Percentiles rank a stretch among this genome's conserved stretches.
These are phyloP conservation scores for Pelodytes ibericus DNA, from an alignment of 2,797 vertebrate species.

Conservation along the genomic window DNA sequence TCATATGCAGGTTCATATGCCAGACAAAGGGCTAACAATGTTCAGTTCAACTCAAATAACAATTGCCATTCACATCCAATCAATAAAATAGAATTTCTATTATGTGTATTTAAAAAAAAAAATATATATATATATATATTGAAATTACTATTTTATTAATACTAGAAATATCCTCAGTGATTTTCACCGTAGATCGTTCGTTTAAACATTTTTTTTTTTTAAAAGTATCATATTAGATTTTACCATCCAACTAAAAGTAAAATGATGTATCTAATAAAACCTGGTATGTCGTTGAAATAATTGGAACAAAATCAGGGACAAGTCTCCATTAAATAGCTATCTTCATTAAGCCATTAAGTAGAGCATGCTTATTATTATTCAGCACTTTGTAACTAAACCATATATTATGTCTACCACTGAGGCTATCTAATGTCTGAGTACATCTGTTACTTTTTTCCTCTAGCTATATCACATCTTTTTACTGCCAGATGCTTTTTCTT, in stretches of 20 bases:
- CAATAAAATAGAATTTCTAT: too few relatives aligned
- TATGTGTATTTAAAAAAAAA: too few relatives aligned
- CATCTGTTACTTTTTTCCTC: constrained; percentile 54
- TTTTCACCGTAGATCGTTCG: too few relatives aligned
- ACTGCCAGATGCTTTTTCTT: constrained; percentile 45
- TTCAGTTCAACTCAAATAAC: too few relatives aligned
- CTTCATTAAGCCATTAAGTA: constrained; percentile 56
- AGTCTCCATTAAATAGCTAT: constrained; percentile 43
- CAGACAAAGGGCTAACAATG: too few relatives aligned
- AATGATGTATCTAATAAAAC: constrained; percentile 8
- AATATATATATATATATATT: too few relatives aligned
- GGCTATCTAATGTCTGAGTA: constrained; percentile 43
- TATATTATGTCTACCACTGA: constrained; percentile 49
- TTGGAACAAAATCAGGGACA: constrained; percentile 25
- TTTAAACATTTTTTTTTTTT: too few relatives aligned
- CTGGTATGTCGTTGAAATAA: constrained; percentile 29
- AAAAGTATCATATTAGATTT: too few relatives aligned
- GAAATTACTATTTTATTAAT: too few relatives aligned
- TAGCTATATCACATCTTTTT: constrained; percentile 45
- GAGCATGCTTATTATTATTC: constrained; percentile 53
- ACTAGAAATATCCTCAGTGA: too few relatives aligned
- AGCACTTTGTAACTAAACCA: constrained; percentile 47
- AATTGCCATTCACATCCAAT: too few relatives aligned
- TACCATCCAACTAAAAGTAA: background rate
- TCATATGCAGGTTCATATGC: too few relatives aligned